Conservation (phyloP, 2,888 invertebrate genomes). For the Mechanitis messenoides region DNA sequence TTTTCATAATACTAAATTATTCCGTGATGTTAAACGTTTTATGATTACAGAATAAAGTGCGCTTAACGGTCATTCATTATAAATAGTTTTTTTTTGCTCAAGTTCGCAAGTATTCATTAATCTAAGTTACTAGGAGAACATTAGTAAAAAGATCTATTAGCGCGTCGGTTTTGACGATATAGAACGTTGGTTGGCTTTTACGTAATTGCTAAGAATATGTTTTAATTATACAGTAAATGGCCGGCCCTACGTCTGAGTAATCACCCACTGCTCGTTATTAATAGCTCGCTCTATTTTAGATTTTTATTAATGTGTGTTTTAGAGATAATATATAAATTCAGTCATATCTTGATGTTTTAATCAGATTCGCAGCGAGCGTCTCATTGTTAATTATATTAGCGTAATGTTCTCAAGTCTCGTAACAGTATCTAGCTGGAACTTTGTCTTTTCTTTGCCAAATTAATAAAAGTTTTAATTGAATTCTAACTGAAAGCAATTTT, state of each 20-base stretch:
- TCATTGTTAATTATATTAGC: conserved; percentile 64
- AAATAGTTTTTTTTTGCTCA: background rate
- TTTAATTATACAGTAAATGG: conserved; percentile 52
- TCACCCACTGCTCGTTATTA: conserved; percentile 51
- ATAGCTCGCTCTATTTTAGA: conserved; percentile 53
- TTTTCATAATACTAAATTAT: no score
- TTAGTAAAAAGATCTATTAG: background rate
- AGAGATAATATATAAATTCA: background rate
- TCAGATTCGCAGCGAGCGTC: conserved; percentile 37
- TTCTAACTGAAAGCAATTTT: conserved; percentile 61
- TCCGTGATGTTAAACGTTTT: no score
- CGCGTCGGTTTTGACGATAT: background rate
- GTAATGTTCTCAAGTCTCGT: conserved; percentile 57
- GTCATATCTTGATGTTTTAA: conserved; percentile 19
- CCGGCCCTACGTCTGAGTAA: conserved; percentile 57
- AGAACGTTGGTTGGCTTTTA: conserved; percentile 9
- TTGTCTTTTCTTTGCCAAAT: conserved; percentile 65
- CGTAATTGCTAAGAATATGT: conserved; percentile 30
- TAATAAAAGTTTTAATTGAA: conserved; percentile 76
- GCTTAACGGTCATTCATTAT: no score
- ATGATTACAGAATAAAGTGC: no score
- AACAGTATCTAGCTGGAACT: conserved; percentile 53
- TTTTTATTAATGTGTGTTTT: conserved; percentile 16
- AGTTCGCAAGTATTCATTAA: background rate
- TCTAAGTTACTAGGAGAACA: conserved; percentile 4